Base-by-base conservation (phyloP, 2,888 invertebrate genomes). In the Erebia palarica region DNA sequence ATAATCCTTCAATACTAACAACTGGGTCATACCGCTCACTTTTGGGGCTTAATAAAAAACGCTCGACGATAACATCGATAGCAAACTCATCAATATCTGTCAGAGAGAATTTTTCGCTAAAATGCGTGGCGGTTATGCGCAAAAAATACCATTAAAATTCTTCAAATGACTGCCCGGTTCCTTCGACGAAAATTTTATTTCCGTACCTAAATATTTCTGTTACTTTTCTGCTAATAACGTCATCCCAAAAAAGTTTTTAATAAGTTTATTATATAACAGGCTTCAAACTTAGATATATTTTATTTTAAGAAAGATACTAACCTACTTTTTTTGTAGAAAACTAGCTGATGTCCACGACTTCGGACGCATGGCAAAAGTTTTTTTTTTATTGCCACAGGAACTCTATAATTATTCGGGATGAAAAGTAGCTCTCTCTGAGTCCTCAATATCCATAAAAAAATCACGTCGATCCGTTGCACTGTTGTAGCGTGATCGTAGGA, bases 121-220 rank as follows among this genome's bases (percentile, higher is more conserved):
- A 71, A 47, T 71, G 59, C 68, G 65, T 55, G 21, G 55, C 21
- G 21, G 60, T 47, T 65, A 11, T 64, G 11, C 60, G 65, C 49
- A 14, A 59, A 66, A 73, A 71, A 73, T 73, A 74, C 65, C 72
- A 69, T 74, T 74, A 71, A 73, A 75, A 72, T 71, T 75, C 65
- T 73, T 58, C 14, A 59, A 67, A 58, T 51, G n/a, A 65, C 16
- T 57, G 21, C 16, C 42, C 65, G 57, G 8, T 53, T 44, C 18
- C 65, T 66, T 63, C 36, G 13, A 16, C n/a, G 18, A 16, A 13
- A 51, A 53, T n/a, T 36, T 64, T 51, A 64, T 64, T 64, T 64
- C 64, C 3, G 59, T 61, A 27, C n/a, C 36, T 36, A 36, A 59
- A 18, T 59, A 59, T n/a, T 27, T 36, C 7, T 5, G 27, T 58